A percentile compares a stretch with the other conserved stretches of the same genome.
Conservation (phyloP, 2,113 vertebrate genomes). For the Vanacampus margaritifer region DNA sequence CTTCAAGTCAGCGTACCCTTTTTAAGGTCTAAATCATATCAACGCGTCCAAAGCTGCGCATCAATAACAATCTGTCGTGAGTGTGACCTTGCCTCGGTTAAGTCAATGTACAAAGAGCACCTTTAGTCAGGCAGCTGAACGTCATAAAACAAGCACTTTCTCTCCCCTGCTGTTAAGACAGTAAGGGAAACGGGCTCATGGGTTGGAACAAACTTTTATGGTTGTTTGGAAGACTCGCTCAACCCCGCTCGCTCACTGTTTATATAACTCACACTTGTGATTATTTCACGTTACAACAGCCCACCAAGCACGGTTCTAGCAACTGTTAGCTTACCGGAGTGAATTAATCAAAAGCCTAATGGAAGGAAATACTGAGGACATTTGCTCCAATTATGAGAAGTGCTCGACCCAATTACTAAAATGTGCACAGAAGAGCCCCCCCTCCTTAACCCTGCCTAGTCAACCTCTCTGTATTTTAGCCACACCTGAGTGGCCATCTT, state of each 20-base stretch:
- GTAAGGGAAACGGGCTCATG: background rate
- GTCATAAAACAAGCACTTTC: background rate
- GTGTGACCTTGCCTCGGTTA: background rate
- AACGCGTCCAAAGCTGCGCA: background rate
- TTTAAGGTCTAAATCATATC: slow-evolving; percentile 2
- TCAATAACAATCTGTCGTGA: slow-evolving; percentile 4
- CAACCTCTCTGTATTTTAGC: background rate
- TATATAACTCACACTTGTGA: background rate
- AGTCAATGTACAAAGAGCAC: background rate
- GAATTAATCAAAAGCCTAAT: slow-evolving; percentile 3
- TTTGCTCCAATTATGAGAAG: slow-evolving; percentile 6
- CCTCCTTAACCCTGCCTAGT: background rate
- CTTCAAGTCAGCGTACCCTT: background rate
- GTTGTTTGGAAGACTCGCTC: background rate
- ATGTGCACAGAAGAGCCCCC: background rate
- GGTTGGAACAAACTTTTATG: background rate
- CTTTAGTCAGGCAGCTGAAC: background rate
- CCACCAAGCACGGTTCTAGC: background rate
- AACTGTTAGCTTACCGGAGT: background rate
- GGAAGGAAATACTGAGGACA: slow-evolving; percentile 1
- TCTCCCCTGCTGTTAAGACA: background rate
- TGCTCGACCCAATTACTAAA: slow-evolving; percentile 1
- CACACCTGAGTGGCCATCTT: background rate
- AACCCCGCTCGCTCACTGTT: background rate
- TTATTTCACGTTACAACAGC: background rate